Evolutionary conservation across 2,888 invertebrate species (phyloP), one percentile per base, ranked within the genome.

Genomic region (Ophion costatus): DNA sequence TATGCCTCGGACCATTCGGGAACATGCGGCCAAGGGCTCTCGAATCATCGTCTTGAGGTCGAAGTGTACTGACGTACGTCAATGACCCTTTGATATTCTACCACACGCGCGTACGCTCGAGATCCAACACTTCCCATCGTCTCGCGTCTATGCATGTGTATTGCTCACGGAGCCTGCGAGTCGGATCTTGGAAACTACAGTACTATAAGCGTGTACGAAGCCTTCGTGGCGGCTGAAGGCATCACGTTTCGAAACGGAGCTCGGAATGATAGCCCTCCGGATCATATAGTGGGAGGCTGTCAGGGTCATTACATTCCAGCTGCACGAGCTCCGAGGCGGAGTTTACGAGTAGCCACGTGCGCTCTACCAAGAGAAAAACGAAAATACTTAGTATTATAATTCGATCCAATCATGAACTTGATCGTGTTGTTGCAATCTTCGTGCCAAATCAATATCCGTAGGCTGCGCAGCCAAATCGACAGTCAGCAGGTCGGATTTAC

Each of bases 71-170:
- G 80, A 82, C 67, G 86, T 89, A 85, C 84, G 84, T 87, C 87
- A 89, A 89, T 91, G 89, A 87, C 86, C 85, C 87, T 86, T 83
- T 86, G 88, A 89, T 88, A 88, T 90, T 90, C 89, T 2, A 51
- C 88, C 88, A 87, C 87, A 71, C 80, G 80, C 79, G 42, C 45
- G 11, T 10, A 56, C 17, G 20, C 56, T 33, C n/a, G 14, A 61
- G 42, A 71, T 24, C 24, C 73, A 24, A 42, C 42, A 38, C 57
- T 33, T 6, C 10, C n/a, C 6, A 57, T 14, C 6, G 10, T 29
- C 9, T 14, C 24, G 20, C 11, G 57, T 33, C 24, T 33, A 33
- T 14, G 33, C n/a, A 33, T 57, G 17, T 29, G 56, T n/a, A 9
- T 24, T 5, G 56, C 59, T 59, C 59, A 10, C 10, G 10, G 22